phyloP scores from a whole-genome alignment of 2,888 invertebrate species.

The Platycnemis pennipes region DNA sequence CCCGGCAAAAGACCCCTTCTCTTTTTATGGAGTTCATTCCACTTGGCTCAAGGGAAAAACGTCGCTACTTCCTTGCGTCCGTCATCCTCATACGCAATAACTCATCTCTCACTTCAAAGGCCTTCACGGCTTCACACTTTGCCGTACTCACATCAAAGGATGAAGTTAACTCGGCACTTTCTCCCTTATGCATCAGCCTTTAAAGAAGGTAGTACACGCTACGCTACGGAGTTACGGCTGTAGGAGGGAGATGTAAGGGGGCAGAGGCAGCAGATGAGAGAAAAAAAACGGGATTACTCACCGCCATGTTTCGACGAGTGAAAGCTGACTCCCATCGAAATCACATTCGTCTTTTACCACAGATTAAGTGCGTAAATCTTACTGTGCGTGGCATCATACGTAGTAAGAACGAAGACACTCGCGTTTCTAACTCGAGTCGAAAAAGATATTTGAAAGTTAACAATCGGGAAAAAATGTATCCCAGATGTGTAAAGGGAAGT shows the following conservation, averaged over 20 bases:
- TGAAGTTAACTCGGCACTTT: slow-evolving; percentile 43
- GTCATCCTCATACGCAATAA: background rate
- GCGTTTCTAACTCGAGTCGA: no score
- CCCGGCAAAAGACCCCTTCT: background rate
- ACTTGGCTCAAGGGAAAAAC: background rate
- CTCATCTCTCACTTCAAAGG: slow-evolving; percentile 48
- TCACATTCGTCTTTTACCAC: background rate
- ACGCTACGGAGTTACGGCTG: background rate
- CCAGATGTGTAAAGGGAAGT: no score
- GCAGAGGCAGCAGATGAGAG: background rate
- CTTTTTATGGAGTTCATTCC: background rate
- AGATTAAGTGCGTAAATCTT: background rate
- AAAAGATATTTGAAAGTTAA: no score
- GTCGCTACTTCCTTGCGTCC: background rate
- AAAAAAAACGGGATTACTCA: background rate
- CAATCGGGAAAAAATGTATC: no score
- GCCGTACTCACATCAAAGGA: slow-evolving; percentile 51
- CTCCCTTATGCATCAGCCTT: slow-evolving; percentile 16
- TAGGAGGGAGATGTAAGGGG: background rate
- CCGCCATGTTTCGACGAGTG: background rate
- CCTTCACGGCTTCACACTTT: background rate
- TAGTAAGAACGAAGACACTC: no score
- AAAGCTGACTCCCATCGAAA: slow-evolving; percentile 33
- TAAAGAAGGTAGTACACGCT: slow-evolving; percentile 18
- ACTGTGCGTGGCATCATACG: background rate